Percentiles rank a stretch among this genome's conserved stretches.
These are phyloP conservation scores for Phocoena phocoena DNA, from an alignment of 2,113 vertebrate genomes.

Conservation along the genomic window DNA sequence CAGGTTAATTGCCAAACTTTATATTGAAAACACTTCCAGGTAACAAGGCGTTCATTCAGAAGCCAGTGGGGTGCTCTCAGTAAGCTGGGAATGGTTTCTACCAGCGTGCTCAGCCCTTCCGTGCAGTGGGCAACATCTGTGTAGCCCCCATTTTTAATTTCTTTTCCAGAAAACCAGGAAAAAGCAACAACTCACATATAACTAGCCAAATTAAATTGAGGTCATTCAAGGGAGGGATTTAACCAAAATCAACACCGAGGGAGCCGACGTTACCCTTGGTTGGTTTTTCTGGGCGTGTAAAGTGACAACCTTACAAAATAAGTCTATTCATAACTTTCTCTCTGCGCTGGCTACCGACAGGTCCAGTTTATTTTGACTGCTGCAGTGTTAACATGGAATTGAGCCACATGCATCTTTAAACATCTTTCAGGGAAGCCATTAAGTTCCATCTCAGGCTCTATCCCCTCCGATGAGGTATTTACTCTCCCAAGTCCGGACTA, in stretches of 20 bases:
- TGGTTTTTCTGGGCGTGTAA: constrained; percentile 69
- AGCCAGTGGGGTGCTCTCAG: not conserved
- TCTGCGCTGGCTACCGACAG: constrained; percentile 45
- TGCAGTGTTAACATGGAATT: constrained; percentile 50
- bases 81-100: not conserved
- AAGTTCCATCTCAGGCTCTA: constrained; percentile 24
- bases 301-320: constrained; percentile 63
- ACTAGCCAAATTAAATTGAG: constrained; percentile 71
- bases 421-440: constrained; percentile 70
- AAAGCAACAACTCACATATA: constrained; percentile 62
- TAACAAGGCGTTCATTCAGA: constrained; percentile 75
- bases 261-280: constrained; percentile 51
- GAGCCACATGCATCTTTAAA: constrained; percentile 68
- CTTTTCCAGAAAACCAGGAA: constrained; percentile 77
- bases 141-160: constrained; percentile 14
- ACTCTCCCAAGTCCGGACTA: not conserved
- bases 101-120: constrained; percentile 22
- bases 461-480: not conserved
- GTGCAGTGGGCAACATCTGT: constrained; percentile 29
- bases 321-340: constrained; percentile 73
- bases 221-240: constrained; percentile 67
- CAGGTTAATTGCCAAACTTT: constrained; percentile 47
- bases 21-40: constrained; percentile 55
- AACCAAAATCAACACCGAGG: constrained; percentile 37
- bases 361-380: constrained; percentile 71